Evolutionary conservation across 1,140 invertebrate genomes (phyloP).

Genomic region (Conus betulinus): DNA sequence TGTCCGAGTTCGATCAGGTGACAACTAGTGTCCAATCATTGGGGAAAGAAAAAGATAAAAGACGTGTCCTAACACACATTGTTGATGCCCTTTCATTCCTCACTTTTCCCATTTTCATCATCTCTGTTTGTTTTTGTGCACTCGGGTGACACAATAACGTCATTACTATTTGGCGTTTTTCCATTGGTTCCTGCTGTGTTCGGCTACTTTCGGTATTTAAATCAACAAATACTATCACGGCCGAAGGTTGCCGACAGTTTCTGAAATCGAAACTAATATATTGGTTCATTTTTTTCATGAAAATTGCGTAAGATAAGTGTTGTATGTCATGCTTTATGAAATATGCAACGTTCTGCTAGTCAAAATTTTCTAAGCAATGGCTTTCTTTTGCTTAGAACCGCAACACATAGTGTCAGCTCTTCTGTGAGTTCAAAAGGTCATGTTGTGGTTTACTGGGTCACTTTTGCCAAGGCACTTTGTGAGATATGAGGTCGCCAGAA

Average conservation of each 20-base stretch:
- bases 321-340: not conserved
- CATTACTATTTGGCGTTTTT: not conserved
- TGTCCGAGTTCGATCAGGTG: too few species aligned
- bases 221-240: not conserved
- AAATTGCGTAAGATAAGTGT: not conserved
- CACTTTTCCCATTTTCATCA: too few species aligned
- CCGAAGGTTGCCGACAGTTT: not conserved
- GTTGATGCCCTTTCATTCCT: too few species aligned
- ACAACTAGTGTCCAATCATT: too few species aligned
- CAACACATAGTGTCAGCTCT: not conserved
- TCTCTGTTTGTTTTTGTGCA: too few species aligned
- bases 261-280: not conserved
- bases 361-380: not conserved
- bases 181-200: not conserved
- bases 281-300: not conserved
- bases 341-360: not conserved
- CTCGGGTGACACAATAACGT: not conserved
- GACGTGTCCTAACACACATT: too few species aligned
- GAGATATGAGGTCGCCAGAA: not conserved
- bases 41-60: too few species aligned
- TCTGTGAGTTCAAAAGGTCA: not conserved
- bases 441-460: conserved; percentile 22
- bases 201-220: conserved; percentile 23
- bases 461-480: not conserved
- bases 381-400: not conserved